Evolutionary conservation across 2,113 vertebrate species (phyloP), one percentile per base, ranked within the genome.

Genomic region (Myrmecophaga tridactyla): DNA sequence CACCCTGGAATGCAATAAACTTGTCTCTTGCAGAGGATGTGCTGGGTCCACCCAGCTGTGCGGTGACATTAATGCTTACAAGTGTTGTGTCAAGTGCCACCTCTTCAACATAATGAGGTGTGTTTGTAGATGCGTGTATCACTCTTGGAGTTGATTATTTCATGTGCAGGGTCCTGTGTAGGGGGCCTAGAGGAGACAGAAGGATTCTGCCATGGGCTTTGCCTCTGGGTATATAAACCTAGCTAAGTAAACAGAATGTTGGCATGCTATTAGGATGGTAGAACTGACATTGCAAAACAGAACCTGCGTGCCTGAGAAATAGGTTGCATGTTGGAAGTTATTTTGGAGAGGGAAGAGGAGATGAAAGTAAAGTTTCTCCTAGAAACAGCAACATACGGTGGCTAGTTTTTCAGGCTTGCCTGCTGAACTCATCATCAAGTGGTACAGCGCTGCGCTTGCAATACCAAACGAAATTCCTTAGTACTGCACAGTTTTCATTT

Each of bases 381-480:
- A 73, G 65, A 85, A 85, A 65, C n/a, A n/a, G n/a, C 29, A 46
- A 48, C 25, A 23, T 23, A 31, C 14, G 72, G 23, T 41, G 73
- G 23, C 46, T 73, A 39, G 9, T 58, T 87, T 80, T 67, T 87
- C 75, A 56, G 65, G 46, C 67, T 56, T 60, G 62, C 36, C 48
- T 31, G 23, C 27, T 41, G 39, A n/a, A 25, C 41, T 39, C 20
- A 21, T 27, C 14, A 5, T 72, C 5, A 36, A 41, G 39, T 72
- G 39, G 65, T 21, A n/a, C 25, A 21, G 2, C 48, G 46, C 27
- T 46, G 46, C 11, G 0, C 48, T 41, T 39, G 65, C 27, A 34
- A n/a, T 7, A 0, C 13, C 8, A 1, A 69, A 27, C 3, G 4
- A 10, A 0, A 13, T 31, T 36, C 17, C 27, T 4, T 6, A 8